Percentiles rank a stretch among this genome's conserved stretches.
Evolutionary conservation across 2,888 invertebrate species (phyloP).

Genomic region (Heteropelma amictum): DNA sequence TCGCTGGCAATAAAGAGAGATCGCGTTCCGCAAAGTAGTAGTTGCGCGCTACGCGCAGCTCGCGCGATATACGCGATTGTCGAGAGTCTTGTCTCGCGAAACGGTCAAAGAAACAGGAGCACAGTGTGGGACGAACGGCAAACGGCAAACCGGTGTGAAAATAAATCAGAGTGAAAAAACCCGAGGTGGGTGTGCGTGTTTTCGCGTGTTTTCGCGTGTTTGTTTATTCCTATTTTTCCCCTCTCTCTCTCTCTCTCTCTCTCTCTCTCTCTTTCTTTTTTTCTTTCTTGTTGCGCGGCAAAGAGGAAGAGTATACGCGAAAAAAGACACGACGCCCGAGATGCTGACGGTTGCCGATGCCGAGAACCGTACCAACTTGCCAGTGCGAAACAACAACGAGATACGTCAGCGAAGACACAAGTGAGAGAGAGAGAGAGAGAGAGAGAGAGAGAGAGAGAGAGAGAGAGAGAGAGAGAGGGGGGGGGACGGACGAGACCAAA

Average conservation of each 20-base stretch:
- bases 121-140: no score
- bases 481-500: no score
- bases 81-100: no score
- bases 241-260: no score
- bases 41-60: no score
- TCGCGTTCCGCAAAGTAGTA: no score
- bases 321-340: conserved; percentile 56
- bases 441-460: neutral
- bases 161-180: no score
- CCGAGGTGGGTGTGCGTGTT: neutral
- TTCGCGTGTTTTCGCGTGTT: neutral
- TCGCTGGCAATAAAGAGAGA: no score
- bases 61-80: no score
- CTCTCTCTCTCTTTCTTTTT: neutral
- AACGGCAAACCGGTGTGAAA: no score
- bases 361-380: conserved; percentile 33
- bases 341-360: conserved; percentile 40
- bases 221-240: no score
- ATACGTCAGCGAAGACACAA: conserved; percentile 49
- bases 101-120: no score
- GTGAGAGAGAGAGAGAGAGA: neutral
- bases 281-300: conserved; percentile 8
- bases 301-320: conserved; percentile 49
- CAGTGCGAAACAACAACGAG: conserved; percentile 55
- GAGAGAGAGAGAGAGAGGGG: neutral